Percentiles rank a stretch among this genome's conserved stretches.
Conservation (phyloP, 2,113 vertebrate genomes). For the Sphaerodactylus townsendi region DNA sequence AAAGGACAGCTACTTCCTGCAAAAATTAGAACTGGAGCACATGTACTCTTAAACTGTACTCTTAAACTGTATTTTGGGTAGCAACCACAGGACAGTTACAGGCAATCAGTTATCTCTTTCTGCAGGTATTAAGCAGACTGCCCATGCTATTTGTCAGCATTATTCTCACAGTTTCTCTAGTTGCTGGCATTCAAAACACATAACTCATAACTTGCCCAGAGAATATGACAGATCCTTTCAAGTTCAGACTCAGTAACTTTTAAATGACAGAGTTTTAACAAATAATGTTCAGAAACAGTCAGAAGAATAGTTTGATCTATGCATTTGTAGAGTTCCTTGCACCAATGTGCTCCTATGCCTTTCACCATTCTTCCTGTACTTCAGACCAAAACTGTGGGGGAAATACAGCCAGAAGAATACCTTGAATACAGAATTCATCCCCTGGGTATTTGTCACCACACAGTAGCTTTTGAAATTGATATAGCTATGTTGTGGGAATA, state of each 20-base stretch:
- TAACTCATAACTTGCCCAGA: not conserved
- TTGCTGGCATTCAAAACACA: not conserved
- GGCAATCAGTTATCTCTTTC: not conserved
- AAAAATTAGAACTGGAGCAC: not conserved
- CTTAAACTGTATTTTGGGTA: not conserved
- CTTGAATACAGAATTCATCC: not conserved
- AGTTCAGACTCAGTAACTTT: not conserved
- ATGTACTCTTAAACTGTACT: not conserved
- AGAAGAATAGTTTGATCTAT: constrained; percentile 43
- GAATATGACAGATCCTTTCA: not conserved
- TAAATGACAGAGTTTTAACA: constrained; percentile 24
- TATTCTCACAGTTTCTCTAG: not conserved
- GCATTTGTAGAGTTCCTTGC: constrained; percentile 37
- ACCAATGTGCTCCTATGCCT: constrained; percentile 16
- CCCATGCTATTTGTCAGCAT: not conserved
- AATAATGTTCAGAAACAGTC: constrained; percentile 58
- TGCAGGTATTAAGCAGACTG: not conserved
- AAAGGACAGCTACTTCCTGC: not conserved
- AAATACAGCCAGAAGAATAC: constrained; percentile 36
- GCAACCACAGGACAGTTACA: not conserved
- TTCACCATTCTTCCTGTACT: not conserved
- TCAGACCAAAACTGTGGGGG: constrained; percentile 25
- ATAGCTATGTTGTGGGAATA: constrained; percentile 20
- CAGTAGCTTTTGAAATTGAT: no score
- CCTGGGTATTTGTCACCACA: no score